These are phyloP conservation scores for Brachionus manjavacas DNA, from an alignment of 1,140 invertebrate species.

Conservation along the genomic window DNA sequence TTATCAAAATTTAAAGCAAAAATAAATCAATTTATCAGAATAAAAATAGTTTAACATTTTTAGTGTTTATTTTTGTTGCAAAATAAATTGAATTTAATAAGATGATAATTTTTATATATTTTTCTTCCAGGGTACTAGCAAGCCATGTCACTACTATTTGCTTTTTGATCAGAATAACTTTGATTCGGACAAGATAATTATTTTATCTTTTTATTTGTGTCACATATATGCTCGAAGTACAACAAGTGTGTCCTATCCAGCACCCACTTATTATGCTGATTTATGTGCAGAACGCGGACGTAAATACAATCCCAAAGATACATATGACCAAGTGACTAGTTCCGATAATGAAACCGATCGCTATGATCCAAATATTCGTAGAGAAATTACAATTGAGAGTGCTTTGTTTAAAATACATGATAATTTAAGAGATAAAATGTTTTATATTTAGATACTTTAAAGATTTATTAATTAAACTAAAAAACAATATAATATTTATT, in stretches of 20 bases:
- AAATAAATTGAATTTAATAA: too few relatives aligned
- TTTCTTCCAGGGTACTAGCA: background rate
- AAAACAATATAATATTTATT: background rate
- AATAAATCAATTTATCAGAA: too few relatives aligned
- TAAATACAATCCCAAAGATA: background rate
- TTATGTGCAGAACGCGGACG: slow-evolving; percentile 73
- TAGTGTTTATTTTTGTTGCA: too few relatives aligned
- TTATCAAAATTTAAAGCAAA: background rate
- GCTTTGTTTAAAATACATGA: background rate
- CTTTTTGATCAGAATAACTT: slow-evolving; percentile 28
- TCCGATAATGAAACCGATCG: background rate
- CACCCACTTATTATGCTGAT: slow-evolving; percentile 88
- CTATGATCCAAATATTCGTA: background rate
- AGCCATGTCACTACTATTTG: slow-evolving; percentile 5
- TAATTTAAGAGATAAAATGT: background rate
- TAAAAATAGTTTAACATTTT: too few relatives aligned
- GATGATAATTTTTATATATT: background rate
- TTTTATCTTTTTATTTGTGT: slow-evolving; percentile 76
- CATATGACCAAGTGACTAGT: background rate
- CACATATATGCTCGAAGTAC: slow-evolving; percentile 81
- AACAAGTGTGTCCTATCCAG: slow-evolving; percentile 80
- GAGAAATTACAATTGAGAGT: background rate
- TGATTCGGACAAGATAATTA: background rate
- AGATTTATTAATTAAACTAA: background rate
- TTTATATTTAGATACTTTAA: background rate